Base-by-base conservation (phyloP, 2,113 vertebrate genomes). In the Myodes glareolus region DNA sequence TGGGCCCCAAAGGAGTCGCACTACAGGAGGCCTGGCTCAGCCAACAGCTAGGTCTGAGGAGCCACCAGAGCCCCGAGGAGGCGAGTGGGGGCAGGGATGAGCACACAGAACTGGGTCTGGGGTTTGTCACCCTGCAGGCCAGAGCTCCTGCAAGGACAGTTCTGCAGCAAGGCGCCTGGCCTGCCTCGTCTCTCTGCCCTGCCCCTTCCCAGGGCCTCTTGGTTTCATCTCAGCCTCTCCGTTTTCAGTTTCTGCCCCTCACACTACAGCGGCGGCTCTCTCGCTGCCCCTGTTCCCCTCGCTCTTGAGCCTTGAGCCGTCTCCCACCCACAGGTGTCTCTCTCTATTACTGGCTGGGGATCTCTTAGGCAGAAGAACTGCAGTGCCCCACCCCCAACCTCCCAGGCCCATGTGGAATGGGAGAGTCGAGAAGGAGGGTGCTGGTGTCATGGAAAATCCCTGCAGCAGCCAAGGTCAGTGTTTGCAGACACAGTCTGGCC, bases 381-480 rank as follows among this genome's bases (percentile, higher is more conserved):
- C 13, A 33, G 47, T 27, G 29, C 73, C n/a, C 78, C 92, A 88
- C 88, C 88, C 90, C 91, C 85, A 63, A 29, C 63, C 86, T 92
- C 36, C 47, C 50, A 58, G 96, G 55, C 94, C 81, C 88, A 89
- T 63, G 63, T 50, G 31, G 50, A 55, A 95, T 87, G 95, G 86
- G 92, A 75, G 95, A 96, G 92, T 61, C 42, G 86, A 87, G 96
- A 77, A 86, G 63, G 97, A 97, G 76, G 87, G 92, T 96, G 98
- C 97, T 98, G 95, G 97, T 98, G 98, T 98, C 98, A 98, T 98
- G 98, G 98, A 98, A 98, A 98, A 98, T 98, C 97, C 96, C 94
- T 6, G 89, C 58, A 39, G 97, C 98, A 90, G 98, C 98, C 98
- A 98, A 98, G 98, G 95, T 98, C 97, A 98, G 97, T 97, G 97